Conservation (phyloP, 2,113 vertebrate genomes). For the western clawed frog (Xenopus tropicalis) region DNA sequence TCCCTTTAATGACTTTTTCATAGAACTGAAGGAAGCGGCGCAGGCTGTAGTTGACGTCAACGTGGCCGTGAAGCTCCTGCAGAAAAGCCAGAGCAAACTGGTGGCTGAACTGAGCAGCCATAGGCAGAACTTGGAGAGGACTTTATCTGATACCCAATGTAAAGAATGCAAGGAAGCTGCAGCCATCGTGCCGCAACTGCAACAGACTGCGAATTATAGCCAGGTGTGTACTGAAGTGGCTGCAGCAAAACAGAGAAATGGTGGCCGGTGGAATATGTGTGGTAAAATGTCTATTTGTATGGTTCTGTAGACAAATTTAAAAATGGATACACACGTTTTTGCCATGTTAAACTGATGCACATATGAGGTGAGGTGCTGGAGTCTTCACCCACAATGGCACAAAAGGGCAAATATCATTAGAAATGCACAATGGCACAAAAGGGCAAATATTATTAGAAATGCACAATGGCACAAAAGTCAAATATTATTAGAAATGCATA, state of each 20-base stretch:
- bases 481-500: too few relatives aligned
- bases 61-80: conserved; percentile 43
- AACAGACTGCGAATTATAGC: conserved; percentile 41
- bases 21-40: conserved; percentile 8
- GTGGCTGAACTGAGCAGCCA: conserved; percentile 36
- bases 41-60: conserved; percentile 21
- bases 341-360: too few relatives aligned
- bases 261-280: background rate
- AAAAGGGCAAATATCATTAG: too few relatives aligned
- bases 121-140: background rate
- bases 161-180: conserved; percentile 46
- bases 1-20: background rate
- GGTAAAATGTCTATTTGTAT: too few relatives aligned
- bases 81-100: conserved; percentile 43
- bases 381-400: too few relatives aligned
- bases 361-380: too few relatives aligned
- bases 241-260: background rate
- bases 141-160: conserved; percentile 54
- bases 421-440: too few relatives aligned
- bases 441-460: too few relatives aligned
- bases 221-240: conserved; percentile 45
- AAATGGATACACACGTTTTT: too few relatives aligned
- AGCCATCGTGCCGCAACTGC: conserved; percentile 47
- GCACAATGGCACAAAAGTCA: too few relatives aligned
- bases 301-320: too few relatives aligned